Base-by-base conservation (phyloP, 2,113 vertebrate species). In the Eulemur macaco region DNA sequence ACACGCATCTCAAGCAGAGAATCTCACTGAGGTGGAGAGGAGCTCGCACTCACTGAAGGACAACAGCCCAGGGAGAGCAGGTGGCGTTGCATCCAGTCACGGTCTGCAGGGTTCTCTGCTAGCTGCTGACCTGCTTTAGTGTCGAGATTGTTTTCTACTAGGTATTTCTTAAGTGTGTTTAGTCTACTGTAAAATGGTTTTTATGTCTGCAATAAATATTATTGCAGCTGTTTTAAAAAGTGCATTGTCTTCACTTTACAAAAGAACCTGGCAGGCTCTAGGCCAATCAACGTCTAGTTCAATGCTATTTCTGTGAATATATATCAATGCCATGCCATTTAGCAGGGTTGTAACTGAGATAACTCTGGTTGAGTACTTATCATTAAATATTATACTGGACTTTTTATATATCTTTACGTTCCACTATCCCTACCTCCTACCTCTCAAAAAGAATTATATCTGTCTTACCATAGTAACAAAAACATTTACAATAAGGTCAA, bases 151-250 rank as follows among this genome's bases (percentile, higher is more conserved):
- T 95, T 95, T 96, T 95, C 92, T 85, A 23, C 92, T 96, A 93
- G 92, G 94, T 56, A 85, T 93, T 96, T 91, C 77, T 74, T 97
- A 97, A 98, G 93, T 97, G 95, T 97, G 97, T 97, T 98, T 98
- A 98, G 98, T 98, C 97, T 97, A 96, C 98, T 98, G 95, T 98
- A 98, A 98, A 98, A 97, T 98, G 98, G 96, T 97, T 98, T 97
- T 98, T 94, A 89, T 95, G 92, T 96, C 96, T 97, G 95, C 85
- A 91, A 95, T 94, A 94, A 95, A 96, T 97, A 96, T 97, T 97
- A 96, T 96, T 98, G 85, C 95, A 98, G 82, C 97, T 97, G 94
- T 77, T 98, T 97, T 96, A 96, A 97, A 97, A 94, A n/a, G 68
- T 85, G 94, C 93, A 95, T 98, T 97, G 31, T 97, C 97, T 93